These are phyloP conservation scores for Pollimyrus isidori DNA, from an alignment of 2,113 vertebrate species.

Conservation along the genomic window DNA sequence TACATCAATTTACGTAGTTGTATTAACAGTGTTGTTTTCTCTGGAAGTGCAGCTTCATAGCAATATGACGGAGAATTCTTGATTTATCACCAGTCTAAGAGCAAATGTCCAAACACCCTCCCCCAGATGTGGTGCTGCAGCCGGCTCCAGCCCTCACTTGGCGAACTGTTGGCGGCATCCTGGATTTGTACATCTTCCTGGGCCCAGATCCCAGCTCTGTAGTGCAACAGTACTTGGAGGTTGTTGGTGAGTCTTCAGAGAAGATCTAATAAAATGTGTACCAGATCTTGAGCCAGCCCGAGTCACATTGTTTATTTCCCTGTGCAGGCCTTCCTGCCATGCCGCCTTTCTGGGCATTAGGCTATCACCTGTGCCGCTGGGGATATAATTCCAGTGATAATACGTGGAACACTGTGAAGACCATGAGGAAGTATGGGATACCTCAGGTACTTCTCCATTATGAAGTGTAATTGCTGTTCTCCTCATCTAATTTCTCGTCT, in stretches of 20 bases:
- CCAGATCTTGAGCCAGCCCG: too few species aligned
- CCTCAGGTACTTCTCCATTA: conserved; percentile 51
- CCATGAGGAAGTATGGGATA: conserved; percentile 63
- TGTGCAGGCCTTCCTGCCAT: conserved; percentile 65
- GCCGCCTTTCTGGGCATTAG: conserved; percentile 74
- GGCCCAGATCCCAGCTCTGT: conserved; percentile 65
- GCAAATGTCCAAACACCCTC: background rate
- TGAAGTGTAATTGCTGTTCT: background rate
- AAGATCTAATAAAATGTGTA: background rate
- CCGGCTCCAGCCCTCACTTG: conserved; percentile 75
- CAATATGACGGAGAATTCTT: background rate
- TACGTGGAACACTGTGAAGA: conserved; percentile 69
- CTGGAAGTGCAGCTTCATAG: background rate
- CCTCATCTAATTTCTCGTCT: background rate
- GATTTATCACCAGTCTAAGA: background rate
- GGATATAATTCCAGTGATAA: conserved; percentile 67
- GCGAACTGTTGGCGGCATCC: conserved; percentile 75
- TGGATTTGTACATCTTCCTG: conserved; percentile 80
- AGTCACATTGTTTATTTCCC: background rate
- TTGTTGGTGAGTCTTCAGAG: conserved; percentile 62
- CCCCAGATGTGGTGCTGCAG: conserved; percentile 73
- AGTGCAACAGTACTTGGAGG: conserved; percentile 72
- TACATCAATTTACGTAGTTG: background rate
- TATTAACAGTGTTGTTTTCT: background rate
- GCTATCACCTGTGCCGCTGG: conserved; percentile 84